phyloP scores from a whole-genome alignment of 2,888 invertebrate species.

The Ceramica pisi region DNA sequence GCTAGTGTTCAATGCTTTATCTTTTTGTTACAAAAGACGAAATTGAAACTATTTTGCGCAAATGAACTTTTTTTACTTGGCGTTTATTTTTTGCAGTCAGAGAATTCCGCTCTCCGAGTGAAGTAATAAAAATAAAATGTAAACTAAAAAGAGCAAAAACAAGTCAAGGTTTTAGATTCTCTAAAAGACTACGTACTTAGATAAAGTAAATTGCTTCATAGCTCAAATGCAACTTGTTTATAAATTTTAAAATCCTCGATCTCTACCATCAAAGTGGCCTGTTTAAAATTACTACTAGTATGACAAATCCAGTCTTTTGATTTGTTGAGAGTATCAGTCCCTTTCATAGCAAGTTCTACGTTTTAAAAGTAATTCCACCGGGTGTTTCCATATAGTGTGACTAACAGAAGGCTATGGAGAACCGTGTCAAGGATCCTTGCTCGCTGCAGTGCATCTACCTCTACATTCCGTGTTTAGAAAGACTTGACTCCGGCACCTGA shows the following conservation, averaged over 20 bases:
- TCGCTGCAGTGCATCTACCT: conserved; percentile 67
- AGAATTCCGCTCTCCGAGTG: conserved; percentile 1
- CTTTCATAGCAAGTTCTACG: conserved; percentile 3
- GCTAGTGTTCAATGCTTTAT: conserved; percentile 5
- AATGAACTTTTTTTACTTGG: not conserved
- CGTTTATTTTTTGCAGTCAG: conserved; percentile 21
- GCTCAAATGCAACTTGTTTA: not conserved
- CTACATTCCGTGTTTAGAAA: conserved; percentile 68
- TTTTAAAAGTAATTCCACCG: conserved; percentile 17
- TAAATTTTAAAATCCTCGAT: not conserved
- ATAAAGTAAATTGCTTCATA: not conserved
- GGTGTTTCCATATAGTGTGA: conserved; percentile 29
- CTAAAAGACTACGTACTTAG: not conserved
- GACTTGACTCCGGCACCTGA: conserved; percentile 71
- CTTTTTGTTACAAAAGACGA: not conserved
- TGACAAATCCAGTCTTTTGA: not conserved
- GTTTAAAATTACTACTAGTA: not conserved
- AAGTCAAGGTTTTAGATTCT: conserved; percentile 4
- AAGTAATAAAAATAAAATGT: conserved; percentile 22
- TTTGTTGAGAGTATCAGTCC: not conserved
- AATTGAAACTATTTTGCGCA: conserved; percentile 15
- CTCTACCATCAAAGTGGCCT: not conserved
- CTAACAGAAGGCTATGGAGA: conserved; percentile 60
- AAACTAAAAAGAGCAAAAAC: conserved; percentile 6
- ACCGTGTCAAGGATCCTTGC: conserved; percentile 81